Base-by-base conservation (phyloP, 2,888 invertebrate species). In the Sphaerophoria taeniata region DNA sequence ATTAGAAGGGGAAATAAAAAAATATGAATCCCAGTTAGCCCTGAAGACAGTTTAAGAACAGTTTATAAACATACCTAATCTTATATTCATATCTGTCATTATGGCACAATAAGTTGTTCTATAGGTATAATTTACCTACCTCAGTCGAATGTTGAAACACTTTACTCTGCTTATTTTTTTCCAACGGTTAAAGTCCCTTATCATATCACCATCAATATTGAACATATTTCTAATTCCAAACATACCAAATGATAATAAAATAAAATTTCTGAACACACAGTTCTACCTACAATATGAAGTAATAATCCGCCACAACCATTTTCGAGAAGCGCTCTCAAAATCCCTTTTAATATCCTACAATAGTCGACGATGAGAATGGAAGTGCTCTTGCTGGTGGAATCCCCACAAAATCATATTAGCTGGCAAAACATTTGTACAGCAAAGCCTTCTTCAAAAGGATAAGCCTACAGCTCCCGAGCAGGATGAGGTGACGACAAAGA, bases 321-420 rank as follows among this genome's bases (percentile, higher is more conserved):
- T 45, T 55, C 36, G 33, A 65, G 63, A 63, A 51, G 60, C 51
- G 34, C 58, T 39, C 65, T 81, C 47, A 11, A 65, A 77, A 72
- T 58, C 45, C 16, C 31, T 60, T 72, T 61, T 61, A 72, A 72
- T 39, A 73, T 56, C 67, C 49, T 12, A 74, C 74, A 80, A 74
- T 61, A 60, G 61, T 60, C 16, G 24, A 34, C 63, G 24, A 45
- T 12, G 16, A 56, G 1, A 24, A 63, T 58, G 51, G 49, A 74
- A 83, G 78, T 70, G 69, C 39, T 12, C 58, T 74, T 65, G 65
- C 45, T 43, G 53, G 33, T 43, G 12, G 65, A 75, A 72, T 75
- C 70, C 70, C 67, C 49, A 43, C 45, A 12, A 51, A 84, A 84
- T 72, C 84, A 71, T 56, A 84, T 84, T 80, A 84, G 67, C 65